phyloP scores from a whole-genome alignment of 1,140 invertebrate species.

The Notospermus geniculatus region DNA sequence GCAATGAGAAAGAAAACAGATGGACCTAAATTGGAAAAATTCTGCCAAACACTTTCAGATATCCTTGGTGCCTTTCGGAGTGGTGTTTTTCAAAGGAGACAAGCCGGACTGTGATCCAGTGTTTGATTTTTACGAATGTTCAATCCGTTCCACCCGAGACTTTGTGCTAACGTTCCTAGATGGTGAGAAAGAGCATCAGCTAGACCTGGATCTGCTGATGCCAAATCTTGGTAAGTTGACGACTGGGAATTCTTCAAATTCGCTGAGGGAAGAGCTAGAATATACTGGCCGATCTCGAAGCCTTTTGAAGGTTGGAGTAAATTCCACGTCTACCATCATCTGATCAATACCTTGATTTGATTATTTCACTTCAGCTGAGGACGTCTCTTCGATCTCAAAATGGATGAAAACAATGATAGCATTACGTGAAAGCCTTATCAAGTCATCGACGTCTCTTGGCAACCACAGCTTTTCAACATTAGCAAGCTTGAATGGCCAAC shows the following conservation, averaged over 20 bases:
- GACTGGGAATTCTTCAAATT: too few species aligned
- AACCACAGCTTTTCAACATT: too few species aligned
- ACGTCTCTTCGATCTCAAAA: neutral
- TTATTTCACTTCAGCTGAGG: constrained; percentile 11
- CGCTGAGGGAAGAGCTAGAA: too few species aligned
- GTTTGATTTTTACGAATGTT: constrained; percentile 10
- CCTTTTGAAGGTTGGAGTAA: too few species aligned
- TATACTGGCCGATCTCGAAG: too few species aligned
- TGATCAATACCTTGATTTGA: neutral
- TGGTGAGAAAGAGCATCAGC: constrained; percentile 11
- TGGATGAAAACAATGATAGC: neutral
- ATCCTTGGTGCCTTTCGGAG: constrained; percentile 14
- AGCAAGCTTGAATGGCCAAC: too few species aligned
- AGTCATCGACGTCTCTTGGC: neutral
- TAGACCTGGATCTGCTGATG: constrained; percentile 20
- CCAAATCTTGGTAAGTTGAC: constrained; percentile 19
- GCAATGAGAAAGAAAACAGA: too few species aligned
- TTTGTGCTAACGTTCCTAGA: constrained; percentile 14
- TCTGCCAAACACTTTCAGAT: constrained; percentile 20
- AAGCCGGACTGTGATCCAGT: constrained; percentile 23
- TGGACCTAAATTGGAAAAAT: too few species aligned
- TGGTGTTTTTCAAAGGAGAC: constrained; percentile 23
- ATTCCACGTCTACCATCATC: too few species aligned
- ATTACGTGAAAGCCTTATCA: constrained; percentile 12
- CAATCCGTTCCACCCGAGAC: constrained; percentile 11